Percentiles rank a stretch among this genome's conserved stretches.
These are phyloP conservation scores for Nycteola revayana DNA, from an alignment of 2,888 invertebrate species.

Conservation along the genomic window DNA sequence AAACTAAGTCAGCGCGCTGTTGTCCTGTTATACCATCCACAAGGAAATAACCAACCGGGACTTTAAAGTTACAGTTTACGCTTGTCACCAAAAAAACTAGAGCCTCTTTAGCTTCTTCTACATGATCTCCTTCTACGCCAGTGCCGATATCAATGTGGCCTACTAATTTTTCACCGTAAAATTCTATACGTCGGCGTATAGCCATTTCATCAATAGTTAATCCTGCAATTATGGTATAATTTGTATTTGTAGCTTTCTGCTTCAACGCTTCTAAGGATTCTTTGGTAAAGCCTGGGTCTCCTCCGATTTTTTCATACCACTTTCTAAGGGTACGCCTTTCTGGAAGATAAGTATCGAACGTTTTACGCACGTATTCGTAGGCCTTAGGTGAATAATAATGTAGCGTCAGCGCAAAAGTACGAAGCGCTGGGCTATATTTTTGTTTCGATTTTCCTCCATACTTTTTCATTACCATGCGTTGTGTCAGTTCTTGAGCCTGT, in stretches of 20 bases:
- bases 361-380: slow-evolving; percentile 12
- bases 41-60: slow-evolving; percentile 6
- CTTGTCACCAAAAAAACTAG: slow-evolving; percentile 16
- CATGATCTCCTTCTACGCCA: slow-evolving; percentile 13
- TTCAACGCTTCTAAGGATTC: slow-evolving; percentile 11
- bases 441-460: neutral
- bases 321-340: slow-evolving; percentile 10
- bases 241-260: slow-evolving; percentile 1
- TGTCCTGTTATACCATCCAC: slow-evolving; percentile 9
- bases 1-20: slow-evolving; percentile 3
- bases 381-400: slow-evolving; percentile 11
- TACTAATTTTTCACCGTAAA: slow-evolving; percentile 13
- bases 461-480: neutral
- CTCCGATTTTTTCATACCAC: slow-evolving; percentile 11
- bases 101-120: slow-evolving; percentile 15
- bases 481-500: neutral
- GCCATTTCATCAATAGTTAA: slow-evolving; percentile 15
- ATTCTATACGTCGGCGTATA: slow-evolving; percentile 17
- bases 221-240: slow-evolving; percentile 2
- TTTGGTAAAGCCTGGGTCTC: slow-evolving; percentile 5
- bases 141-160: slow-evolving; percentile 18
- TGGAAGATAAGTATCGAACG: slow-evolving; percentile 7
- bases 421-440: slow-evolving; percentile 7
- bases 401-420: slow-evolving; percentile 1
- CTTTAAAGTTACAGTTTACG: too few species aligned